phyloP scores from a whole-genome alignment of 2,888 invertebrate species.

The Lasioglossum lativentre region DNA sequence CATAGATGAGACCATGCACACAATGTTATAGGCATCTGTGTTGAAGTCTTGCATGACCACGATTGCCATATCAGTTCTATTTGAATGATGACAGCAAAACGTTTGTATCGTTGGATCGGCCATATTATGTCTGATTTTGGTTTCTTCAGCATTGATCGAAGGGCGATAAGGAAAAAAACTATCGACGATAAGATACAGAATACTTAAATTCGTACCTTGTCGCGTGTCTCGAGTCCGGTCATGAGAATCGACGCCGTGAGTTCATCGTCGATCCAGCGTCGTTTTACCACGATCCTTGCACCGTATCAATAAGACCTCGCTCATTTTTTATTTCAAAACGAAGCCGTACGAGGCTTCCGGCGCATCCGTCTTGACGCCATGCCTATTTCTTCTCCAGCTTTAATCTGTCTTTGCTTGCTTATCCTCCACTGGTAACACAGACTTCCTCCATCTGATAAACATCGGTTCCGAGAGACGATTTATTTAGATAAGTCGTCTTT shows the following conservation, averaged over 20 bases:
- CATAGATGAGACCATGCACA: slow-evolving; percentile 90
- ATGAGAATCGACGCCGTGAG: background rate
- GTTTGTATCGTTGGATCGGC: slow-evolving; percentile 94
- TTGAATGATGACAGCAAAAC: slow-evolving; percentile 91
- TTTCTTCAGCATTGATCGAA: slow-evolving; percentile 31
- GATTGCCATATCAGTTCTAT: slow-evolving; percentile 88
- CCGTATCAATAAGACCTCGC: background rate
- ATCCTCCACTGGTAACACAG: slow-evolving; percentile 25
- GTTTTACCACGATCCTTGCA: background rate
- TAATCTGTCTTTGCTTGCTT: background rate
- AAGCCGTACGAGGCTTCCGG: slow-evolving; percentile 50
- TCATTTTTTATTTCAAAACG: slow-evolving; percentile 54
- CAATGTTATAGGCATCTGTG: slow-evolving; percentile 90
- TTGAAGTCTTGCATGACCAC: slow-evolving; percentile 90
- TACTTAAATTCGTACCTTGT: slow-evolving; percentile 18
- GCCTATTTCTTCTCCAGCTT: background rate
- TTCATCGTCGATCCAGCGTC: background rate
- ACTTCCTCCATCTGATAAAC: background rate
- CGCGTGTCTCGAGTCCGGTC: background rate
- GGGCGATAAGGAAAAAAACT: slow-evolving; percentile 37
- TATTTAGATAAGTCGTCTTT: background rate
- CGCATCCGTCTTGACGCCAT: slow-evolving; percentile 41
- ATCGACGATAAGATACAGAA: slow-evolving; percentile 37
- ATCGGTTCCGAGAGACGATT: background rate
- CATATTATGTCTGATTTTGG: slow-evolving; percentile 84